Percentiles rank a stretch among this genome's conserved stretches.
Evolutionary conservation across 2,797 vertebrate genomes (phyloP).

Genomic region (Rhincodon typus): DNA sequence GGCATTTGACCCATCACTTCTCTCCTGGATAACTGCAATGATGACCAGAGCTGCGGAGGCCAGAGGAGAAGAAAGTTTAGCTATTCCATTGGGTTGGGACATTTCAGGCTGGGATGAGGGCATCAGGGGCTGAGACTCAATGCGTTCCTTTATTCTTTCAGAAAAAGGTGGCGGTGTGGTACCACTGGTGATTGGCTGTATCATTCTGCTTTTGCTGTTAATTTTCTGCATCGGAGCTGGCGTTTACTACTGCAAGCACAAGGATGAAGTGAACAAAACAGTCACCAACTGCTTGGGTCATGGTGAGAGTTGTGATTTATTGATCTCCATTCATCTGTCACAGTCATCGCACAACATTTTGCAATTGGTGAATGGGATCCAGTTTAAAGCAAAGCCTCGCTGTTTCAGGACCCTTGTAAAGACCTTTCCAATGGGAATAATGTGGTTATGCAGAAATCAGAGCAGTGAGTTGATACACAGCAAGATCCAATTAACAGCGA

Average conservation of each 20-base stretch:
- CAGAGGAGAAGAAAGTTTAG: too few species aligned
- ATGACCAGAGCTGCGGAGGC: too few species aligned
- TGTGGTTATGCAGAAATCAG: too few species aligned
- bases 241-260: not conserved
- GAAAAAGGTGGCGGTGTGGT: not conserved
- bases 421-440: too few species aligned
- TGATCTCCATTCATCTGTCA: not conserved
- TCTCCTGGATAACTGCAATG: too few species aligned
- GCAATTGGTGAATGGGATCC: rapidly evolving
- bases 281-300: rapidly evolving
- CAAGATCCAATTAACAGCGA: not conserved
- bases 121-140: not conserved
- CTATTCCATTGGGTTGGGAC: not conserved
- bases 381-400: too few species aligned
- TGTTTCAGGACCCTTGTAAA: too few species aligned
- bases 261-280: rapidly evolving
- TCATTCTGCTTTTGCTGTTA: not conserved
- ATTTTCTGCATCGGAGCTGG: not conserved
- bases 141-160: not conserved
- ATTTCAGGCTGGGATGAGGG: not conserved
- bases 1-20: too few species aligned
- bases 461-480: not conserved
- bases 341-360: not conserved
- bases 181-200: not conserved
- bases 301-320: not conserved